A percentile compares a stretch with the other conserved stretches of the same genome.
phyloP scores from a whole-genome alignment of 1,140 invertebrate species.

The Brachionus rubens region DNA sequence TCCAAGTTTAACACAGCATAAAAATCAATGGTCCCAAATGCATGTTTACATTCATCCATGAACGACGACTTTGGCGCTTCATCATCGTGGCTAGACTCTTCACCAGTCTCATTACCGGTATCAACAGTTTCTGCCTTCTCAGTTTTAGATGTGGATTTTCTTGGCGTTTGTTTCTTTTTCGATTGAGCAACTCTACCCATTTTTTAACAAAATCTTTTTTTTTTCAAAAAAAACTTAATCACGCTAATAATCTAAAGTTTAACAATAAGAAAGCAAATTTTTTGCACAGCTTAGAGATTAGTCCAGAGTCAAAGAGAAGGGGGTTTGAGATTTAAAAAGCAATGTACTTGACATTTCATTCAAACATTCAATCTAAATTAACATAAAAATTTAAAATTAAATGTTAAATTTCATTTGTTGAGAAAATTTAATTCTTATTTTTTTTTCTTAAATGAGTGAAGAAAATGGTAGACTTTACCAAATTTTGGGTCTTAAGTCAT shows the following conservation, averaged over 20 bases:
- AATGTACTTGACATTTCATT: too few species aligned
- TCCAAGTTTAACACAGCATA: constrained; percentile 25
- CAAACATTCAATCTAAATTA: too few species aligned
- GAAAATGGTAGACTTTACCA: constrained; percentile 2
- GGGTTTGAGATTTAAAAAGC: too few species aligned
- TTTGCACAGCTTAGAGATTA: too few species aligned
- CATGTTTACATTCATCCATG: constrained; percentile 1
- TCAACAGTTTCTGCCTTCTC: not conserved
- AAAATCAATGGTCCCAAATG: constrained; percentile 12
- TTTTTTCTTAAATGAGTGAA: not conserved
- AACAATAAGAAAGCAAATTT: too few species aligned
- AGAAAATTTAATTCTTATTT: not conserved
- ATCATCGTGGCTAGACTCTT: not conserved
- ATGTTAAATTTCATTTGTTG: too few species aligned
- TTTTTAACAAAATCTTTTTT: not conserved
- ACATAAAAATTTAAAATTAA: too few species aligned
- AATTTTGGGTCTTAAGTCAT: constrained; percentile 1
- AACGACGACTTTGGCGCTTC: not conserved
- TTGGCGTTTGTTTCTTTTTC: not conserved
- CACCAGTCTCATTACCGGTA: not conserved
- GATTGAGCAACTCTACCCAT: constrained; percentile 28
- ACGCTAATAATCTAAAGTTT: not conserved
- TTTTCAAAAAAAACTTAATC: constrained; percentile 1
- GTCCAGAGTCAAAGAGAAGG: too few species aligned
- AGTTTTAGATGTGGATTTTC: not conserved